phyloP scores from a whole-genome alignment of 2,113 vertebrate species.

The Varanus salvator region DNA sequence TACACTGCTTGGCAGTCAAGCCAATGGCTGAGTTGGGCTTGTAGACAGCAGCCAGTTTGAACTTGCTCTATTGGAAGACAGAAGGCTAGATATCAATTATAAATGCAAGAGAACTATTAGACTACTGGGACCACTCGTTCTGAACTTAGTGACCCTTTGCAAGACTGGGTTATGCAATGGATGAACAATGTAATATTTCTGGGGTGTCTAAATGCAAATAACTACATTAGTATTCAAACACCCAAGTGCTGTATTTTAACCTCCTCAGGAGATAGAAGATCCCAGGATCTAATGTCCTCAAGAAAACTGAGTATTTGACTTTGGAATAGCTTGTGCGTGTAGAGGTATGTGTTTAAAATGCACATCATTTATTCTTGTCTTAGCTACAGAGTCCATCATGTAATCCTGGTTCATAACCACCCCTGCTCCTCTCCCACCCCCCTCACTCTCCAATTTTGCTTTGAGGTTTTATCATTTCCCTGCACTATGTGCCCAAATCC shows the following conservation, averaged over 20 bases:
- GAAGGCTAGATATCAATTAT: slow-evolving; percentile 13
- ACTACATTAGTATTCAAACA: slow-evolving; percentile 38
- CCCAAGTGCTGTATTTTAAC: slow-evolving; percentile 35
- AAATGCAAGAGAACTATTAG: background rate
- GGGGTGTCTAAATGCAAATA: slow-evolving; percentile 12
- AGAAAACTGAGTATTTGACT: slow-evolving; percentile 35
- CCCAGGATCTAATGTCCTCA: slow-evolving; percentile 17
- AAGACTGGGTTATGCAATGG: background rate
- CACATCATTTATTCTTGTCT: slow-evolving; percentile 27
- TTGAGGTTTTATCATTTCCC: slow-evolving; percentile 44
- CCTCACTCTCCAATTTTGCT: slow-evolving; percentile 25
- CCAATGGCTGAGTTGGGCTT: background rate
- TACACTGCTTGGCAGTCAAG: background rate
- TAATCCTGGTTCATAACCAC: slow-evolving; percentile 56
- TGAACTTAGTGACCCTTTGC: slow-evolving; percentile 24
- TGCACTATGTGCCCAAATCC: slow-evolving; percentile 36
- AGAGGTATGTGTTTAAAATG: slow-evolving; percentile 20
- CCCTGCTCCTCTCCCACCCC: background rate
- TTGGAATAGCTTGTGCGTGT: slow-evolving; percentile 23
- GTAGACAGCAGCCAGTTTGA: background rate
- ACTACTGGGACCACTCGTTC: background rate
- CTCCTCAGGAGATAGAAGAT: slow-evolving; percentile 39
- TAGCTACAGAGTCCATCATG: slow-evolving; percentile 34
- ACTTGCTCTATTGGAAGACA: background rate
- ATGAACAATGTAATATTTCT: slow-evolving; percentile 19